Conservation (phyloP, 2,888 invertebrate genomes). For the Antheraea assamensis region DNA sequence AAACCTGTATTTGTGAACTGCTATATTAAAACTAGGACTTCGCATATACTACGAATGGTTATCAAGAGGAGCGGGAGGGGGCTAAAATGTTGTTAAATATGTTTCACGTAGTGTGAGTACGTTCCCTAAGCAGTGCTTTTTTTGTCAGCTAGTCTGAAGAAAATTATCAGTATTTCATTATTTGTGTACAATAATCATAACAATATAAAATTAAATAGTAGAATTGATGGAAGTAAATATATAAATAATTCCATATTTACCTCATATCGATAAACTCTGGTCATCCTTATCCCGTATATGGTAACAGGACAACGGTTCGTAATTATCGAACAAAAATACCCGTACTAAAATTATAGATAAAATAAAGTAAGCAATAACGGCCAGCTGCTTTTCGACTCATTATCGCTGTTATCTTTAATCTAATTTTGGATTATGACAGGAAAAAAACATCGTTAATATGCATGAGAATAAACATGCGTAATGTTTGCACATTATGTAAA, state of each 20-base stretch:
- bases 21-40: no score
- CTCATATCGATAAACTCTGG: background rate
- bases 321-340: background rate
- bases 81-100: no score
- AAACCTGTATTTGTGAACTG: no score
- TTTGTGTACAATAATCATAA: no score
- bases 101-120: no score
- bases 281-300: background rate
- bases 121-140: no score
- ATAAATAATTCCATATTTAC: background rate
- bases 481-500: background rate
- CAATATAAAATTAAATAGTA: no score
- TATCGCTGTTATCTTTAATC: slow-evolving; percentile 20
- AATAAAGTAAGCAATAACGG: background rate
- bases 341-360: background rate
- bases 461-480: slow-evolving; percentile 7
- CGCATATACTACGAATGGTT: no score
- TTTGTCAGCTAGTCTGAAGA: no score
- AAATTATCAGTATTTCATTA: no score
- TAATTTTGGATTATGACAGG: slow-evolving; percentile 12
- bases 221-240: background rate
- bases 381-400: background rate
- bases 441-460: slow-evolving; percentile 15
- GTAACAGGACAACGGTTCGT: background rate
- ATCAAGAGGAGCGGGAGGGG: no score